These are phyloP conservation scores for Acanthopleura granulata DNA, from an alignment of 2,888 invertebrate species.

Conservation along the genomic window DNA sequence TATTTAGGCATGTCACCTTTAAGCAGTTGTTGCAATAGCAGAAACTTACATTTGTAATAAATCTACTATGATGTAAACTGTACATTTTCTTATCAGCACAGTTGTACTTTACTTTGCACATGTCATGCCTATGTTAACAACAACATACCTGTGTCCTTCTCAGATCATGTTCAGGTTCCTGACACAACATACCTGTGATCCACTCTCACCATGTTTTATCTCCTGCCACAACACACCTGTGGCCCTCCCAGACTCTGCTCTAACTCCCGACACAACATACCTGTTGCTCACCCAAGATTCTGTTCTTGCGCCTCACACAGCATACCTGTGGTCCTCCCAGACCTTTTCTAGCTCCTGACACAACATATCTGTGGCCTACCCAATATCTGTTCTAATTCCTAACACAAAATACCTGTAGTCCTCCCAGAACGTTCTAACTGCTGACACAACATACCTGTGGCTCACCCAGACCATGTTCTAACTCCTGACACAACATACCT, in stretches of 20 bases:
- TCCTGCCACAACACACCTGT: neutral
- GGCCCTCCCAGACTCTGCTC: neutral
- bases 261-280: conserved; percentile 69
- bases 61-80: too few relatives aligned
- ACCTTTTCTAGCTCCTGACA: conserved; percentile 71
- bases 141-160: too few relatives aligned
- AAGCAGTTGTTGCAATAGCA: too few relatives aligned
- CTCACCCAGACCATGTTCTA: conserved; percentile 88
- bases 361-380: conserved; percentile 80
- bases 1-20: too few relatives aligned
- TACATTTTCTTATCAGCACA: too few relatives aligned
- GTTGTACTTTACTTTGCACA: too few relatives aligned
- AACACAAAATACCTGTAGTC: conserved; percentile 86
- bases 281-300: conserved; percentile 82
- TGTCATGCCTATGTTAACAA: too few relatives aligned
- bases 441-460: conserved; percentile 74
- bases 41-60: too few relatives aligned
- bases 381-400: conserved; percentile 82
- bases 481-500: conserved; percentile 79
- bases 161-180: too few relatives aligned
- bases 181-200: too few relatives aligned
- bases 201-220: too few relatives aligned
- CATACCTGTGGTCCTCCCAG: conserved; percentile 92
- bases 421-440: conserved; percentile 86
- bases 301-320: conserved; percentile 86